Percentiles rank a stretch among this genome's conserved stretches.
phyloP scores from a whole-genome alignment of 1,140 invertebrate genomes.

The Bombus soroeensis region DNA sequence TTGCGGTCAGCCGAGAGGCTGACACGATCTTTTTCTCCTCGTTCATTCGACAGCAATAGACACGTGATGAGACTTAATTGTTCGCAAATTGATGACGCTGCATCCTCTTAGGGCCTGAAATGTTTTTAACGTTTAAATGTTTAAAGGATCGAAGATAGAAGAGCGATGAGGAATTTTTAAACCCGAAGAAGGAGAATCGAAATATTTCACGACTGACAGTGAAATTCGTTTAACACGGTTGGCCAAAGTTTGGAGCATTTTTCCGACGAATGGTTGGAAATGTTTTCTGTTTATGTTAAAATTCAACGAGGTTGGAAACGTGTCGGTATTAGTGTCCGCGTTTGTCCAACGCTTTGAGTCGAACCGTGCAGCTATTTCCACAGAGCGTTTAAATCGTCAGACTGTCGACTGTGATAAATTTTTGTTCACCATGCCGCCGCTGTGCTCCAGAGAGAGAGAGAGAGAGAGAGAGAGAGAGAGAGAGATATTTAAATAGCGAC shows the following conservation, averaged over 20 bases:
- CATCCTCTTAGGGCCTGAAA: not conserved
- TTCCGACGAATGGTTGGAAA: not conserved
- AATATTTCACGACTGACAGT: not conserved
- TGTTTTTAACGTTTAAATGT: no score
- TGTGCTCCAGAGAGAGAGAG: not conserved
- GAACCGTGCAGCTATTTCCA: constrained; percentile 1
- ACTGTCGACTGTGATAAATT: constrained; percentile 19
- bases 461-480: not conserved
- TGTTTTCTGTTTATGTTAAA: constrained; percentile 18
- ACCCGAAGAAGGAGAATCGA: not conserved
- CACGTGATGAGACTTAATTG: constrained; percentile 1
- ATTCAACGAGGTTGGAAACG: not conserved
- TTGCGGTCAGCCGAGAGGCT: not conserved
- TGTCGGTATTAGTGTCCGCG: not conserved
- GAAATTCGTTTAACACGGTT: not conserved
- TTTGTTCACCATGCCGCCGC: not conserved
- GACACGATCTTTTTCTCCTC: not conserved
- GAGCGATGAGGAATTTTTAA: not conserved
- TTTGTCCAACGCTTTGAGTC: constrained; percentile 22
- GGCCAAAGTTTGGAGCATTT: not conserved
- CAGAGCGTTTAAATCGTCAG: constrained; percentile 14
- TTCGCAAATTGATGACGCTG: not conserved
- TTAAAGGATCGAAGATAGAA: not conserved
- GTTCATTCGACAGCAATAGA: not conserved
- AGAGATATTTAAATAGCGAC: constrained; percentile 24